Evolutionary conservation across 2,888 invertebrate genomes (phyloP), one percentile per base, ranked within the genome.

Genomic region (Scrobipalpa atriplicella): DNA sequence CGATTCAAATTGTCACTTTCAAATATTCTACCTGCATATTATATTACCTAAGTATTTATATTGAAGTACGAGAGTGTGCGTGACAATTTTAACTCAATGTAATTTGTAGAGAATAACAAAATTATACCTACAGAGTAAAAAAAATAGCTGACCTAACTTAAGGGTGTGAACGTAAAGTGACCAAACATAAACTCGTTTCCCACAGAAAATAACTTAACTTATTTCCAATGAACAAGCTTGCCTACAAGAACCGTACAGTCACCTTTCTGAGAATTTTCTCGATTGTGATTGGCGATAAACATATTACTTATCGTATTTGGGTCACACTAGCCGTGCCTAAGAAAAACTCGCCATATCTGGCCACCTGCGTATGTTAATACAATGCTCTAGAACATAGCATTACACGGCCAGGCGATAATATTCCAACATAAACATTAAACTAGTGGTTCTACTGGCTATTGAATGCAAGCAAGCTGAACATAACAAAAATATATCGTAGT

Each of bases 331-430:
- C 54, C 61, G 43, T 29, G 52, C 60, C 39, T 29, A 51, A 62
- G 66, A 67, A 69, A 71, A 67, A 66, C 68, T 70, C 47, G 51
- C 36, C 63, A 52, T 38, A 64, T 29, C 67, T 51, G 66, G 36
- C 69, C 71, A 68, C 72, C 69, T 70, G 71, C 67, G 58, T 63
- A 60, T 66, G 63, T 63, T 63, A 52, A 63, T 52, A 63, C 38
- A 63, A 63, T 29, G 11, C 29, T 56, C 47, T 63, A 52, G 51
- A 63, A 63, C 51, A 11, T 36, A 38, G 9, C 52, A 18, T 63
- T 47, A 29, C 43, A 62, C 29, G 38, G 11, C 58, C 38, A 58
- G 58, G 58, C 58, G 58, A 58, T 58, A 58, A 58, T 58, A 38
- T 58, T 58, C 36, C 16, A 58, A 58, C 58, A 38, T 58, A 36